Evolutionary conservation across 2,113 vertebrate species (phyloP), one percentile per base, ranked within the genome.

Genomic region (Microcebus griseorufus): DNA sequence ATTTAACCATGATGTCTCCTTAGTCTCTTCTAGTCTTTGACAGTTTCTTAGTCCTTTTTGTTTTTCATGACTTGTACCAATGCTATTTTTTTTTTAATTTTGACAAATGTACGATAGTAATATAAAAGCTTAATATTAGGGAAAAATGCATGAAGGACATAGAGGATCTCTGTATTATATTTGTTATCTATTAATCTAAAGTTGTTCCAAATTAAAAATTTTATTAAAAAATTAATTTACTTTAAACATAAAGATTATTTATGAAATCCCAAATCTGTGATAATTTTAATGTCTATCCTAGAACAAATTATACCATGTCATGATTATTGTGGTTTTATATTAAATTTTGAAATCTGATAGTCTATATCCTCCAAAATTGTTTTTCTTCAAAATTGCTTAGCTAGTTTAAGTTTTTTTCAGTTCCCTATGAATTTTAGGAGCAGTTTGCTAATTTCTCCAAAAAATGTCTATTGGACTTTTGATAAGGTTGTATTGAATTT

Each of bases 271-370:
- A 20, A 4, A 51, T 67, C 16, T 67, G 2, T 34, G 60, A 22
- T 72, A 39, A 79, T 25, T 65, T 89, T 67, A 62, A 62, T 62
- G 12, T 0, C 39, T 69, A 62, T 45, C 16, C 20, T 45, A 9
- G 23, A 1, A 45, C n/a, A 9, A 64, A 29, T 58, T 48, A 48
- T 0, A 37, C 6, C 3, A 6, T 51, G 4, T 0, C 18, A 55
- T 37, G 12, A 34, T 51, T 18, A 37, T 16, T 51, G 2, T 87
- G 17, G 5, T 16, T 93, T 91, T n/a, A n/a, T 34, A 60, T 6
- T 60, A 82, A 67, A 27, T 67, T 60, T 27, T 62, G 23, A 84
- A 84, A 72, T 60, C 17, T 73, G 9, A 7, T 51, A 22, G 4
- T 53, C 3, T 67, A 58, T 73, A 9, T 18, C 1, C 3, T 45